Percentiles rank a stretch among this genome's conserved stretches.
Evolutionary conservation across 2,888 invertebrate genomes (phyloP).

Genomic region (Volucella inflata): DNA sequence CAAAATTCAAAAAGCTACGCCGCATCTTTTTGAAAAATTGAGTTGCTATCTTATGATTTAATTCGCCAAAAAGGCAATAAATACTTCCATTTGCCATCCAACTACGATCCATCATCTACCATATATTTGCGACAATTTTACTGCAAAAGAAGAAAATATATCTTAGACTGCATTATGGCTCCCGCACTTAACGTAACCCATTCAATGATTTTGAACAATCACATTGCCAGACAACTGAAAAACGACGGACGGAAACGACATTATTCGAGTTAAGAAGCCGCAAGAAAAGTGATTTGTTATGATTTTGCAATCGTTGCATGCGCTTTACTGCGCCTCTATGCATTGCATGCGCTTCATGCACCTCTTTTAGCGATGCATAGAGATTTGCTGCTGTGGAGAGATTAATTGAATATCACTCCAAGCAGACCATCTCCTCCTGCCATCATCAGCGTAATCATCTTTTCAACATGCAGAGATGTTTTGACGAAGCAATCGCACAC

Average conservation of each 20-base stretch:
- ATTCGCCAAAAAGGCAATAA: too few species aligned
- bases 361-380: constrained; percentile 42
- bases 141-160: too few species aligned
- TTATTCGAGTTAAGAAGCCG: constrained; percentile 65
- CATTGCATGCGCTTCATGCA: constrained; percentile 58
- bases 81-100: too few species aligned
- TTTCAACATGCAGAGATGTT: constrained; percentile 71
- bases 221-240: constrained; percentile 38
- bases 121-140: too few species aligned
- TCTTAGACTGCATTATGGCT: neutral
- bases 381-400: constrained; percentile 23
- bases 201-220: constrained; percentile 53
- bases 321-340: constrained; percentile 53
- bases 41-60: too few species aligned
- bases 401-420: constrained; percentile 73
- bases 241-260: constrained; percentile 66
- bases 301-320: constrained; percentile 68
- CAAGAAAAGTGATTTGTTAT: constrained; percentile 72
- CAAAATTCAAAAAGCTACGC: too few species aligned
- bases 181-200: constrained; percentile 23
- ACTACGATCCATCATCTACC: too few species aligned
- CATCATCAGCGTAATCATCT: constrained; percentile 70
- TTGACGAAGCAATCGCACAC: constrained; percentile 57
- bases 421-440: constrained; percentile 61
- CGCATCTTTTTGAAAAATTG: too few species aligned